These are phyloP conservation scores for Typhlichthys subterraneus DNA, from an alignment of 2,797 vertebrate species.

Conservation along the genomic window DNA sequence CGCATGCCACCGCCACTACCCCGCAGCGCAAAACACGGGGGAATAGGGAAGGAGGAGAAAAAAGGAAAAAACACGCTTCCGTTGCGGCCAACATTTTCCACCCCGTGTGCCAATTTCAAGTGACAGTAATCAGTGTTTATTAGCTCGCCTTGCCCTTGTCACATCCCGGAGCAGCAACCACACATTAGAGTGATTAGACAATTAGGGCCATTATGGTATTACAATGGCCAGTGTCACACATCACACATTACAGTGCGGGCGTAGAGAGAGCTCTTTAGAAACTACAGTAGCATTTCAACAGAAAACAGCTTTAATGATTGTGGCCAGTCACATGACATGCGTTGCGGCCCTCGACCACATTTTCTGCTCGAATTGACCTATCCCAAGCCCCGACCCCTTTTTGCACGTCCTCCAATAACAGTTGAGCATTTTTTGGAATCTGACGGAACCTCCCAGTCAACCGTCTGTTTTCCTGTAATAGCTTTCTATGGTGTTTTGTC, in stretches of 20 bases:
- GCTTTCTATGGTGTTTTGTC: too few relatives aligned
- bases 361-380: constrained; percentile 66
- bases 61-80: neutral
- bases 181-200: constrained; percentile 72
- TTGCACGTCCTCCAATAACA: too few relatives aligned
- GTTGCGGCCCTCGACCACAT: constrained; percentile 51
- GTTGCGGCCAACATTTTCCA: neutral
- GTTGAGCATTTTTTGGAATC: too few relatives aligned
- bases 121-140: constrained; percentile 66
- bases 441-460: too few relatives aligned
- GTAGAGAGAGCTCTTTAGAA: constrained; percentile 18
- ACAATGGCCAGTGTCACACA: constrained; percentile 59
- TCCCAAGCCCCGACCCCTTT: too few relatives aligned
- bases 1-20: constrained; percentile 61
- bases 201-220: constrained; percentile 69
- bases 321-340: constrained; percentile 40
- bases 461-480: too few relatives aligned
- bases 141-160: constrained; percentile 64
- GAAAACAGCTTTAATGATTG: constrained; percentile 67
- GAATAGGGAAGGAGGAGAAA: neutral
- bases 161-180: constrained; percentile 59
- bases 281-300: constrained; percentile 58
- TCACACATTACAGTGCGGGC: constrained; percentile 38
- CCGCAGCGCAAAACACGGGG: constrained; percentile 25
- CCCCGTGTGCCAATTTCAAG: constrained; percentile 60